Percentiles rank a stretch among this genome's conserved stretches.
Conservation (phyloP, 2,113 vertebrate genomes). For the Amazona guildingii region DNA sequence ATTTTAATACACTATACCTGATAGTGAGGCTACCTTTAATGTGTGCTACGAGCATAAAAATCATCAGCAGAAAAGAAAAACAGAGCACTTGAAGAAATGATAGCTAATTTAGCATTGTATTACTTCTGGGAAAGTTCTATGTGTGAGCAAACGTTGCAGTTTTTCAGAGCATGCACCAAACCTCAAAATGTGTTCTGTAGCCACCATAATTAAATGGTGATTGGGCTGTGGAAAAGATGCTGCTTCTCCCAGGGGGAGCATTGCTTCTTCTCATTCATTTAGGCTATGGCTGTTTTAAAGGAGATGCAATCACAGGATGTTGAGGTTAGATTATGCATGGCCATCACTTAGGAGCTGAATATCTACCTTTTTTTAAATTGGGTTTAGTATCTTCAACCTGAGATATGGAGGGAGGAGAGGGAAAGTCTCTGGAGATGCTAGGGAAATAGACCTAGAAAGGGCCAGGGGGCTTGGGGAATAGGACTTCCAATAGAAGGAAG, state of each 20-base stretch:
- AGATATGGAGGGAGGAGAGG: not conserved
- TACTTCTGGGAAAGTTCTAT: constrained; percentile 38
- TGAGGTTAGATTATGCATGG: not conserved
- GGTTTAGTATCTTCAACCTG: not conserved
- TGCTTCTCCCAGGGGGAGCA: not conserved
- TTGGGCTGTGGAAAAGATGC: not conserved
- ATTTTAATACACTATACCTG: constrained; percentile 42
- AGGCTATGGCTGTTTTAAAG: not conserved
- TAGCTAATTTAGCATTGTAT: not conserved
- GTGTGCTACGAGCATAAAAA: not conserved
- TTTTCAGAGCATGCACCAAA: not conserved
- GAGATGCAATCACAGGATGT: not conserved
- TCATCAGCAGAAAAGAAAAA: constrained; percentile 11
- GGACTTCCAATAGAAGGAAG: not conserved
- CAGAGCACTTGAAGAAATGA: constrained; percentile 2
- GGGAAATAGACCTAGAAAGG: not conserved
- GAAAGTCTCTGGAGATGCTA: not conserved
- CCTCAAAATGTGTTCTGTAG: not conserved
- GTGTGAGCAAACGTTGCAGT: not conserved
- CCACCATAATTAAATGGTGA: not conserved
- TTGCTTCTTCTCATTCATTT: not conserved
- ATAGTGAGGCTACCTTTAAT: not conserved
- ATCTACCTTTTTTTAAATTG: not conserved
- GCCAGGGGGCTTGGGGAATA: not conserved
- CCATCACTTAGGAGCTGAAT: not conserved